These are phyloP conservation scores for Diploscapter pachys DNA, from an alignment of 1,140 invertebrate genomes.

Conservation along the genomic window DNA sequence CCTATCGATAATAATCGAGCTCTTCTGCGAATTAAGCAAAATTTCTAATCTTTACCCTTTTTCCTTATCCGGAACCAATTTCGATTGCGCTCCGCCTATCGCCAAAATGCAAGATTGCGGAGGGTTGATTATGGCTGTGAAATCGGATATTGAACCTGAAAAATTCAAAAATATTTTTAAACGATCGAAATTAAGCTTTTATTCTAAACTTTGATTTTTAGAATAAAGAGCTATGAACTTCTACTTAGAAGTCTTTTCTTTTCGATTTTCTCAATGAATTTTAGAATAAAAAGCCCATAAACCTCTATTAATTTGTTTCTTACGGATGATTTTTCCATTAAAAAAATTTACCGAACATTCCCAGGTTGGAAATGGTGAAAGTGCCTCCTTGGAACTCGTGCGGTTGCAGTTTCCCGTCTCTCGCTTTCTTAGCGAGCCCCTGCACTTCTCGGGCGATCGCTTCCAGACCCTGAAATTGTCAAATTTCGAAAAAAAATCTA, in stretches of 20 bases:
- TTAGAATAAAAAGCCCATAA: too few species aligned
- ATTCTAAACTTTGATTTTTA: too few species aligned
- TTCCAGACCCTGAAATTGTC: constrained; percentile 69
- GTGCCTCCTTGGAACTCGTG: constrained; percentile 88
- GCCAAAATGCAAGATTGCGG: constrained; percentile 71
- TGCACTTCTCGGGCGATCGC: constrained; percentile 78
- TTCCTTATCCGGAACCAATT: constrained; percentile 58
- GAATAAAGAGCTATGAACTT: too few species aligned
- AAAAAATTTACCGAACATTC: constrained; percentile 78
- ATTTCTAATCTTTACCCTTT: constrained; percentile 15
- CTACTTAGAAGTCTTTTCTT: too few species aligned
- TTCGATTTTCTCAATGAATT: constrained; percentile 48
- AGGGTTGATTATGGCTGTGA: constrained; percentile 72
- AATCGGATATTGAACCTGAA: constrained; percentile 60
- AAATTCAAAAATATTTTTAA: too few species aligned
- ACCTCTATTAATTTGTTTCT: too few species aligned
- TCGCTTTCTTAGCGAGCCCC: constrained; percentile 79
- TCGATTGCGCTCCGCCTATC: constrained; percentile 66
- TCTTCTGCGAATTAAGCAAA: not conserved
- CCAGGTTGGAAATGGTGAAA: constrained; percentile 86
- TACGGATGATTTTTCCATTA: too few species aligned
- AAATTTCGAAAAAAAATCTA: not conserved
- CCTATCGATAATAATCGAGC: too few species aligned
- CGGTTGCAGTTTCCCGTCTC: constrained; percentile 87
- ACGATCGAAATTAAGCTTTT: too few species aligned